phyloP scores from a whole-genome alignment of 2,797 vertebrate genomes.

The Oceanodroma leucorhoa region DNA sequence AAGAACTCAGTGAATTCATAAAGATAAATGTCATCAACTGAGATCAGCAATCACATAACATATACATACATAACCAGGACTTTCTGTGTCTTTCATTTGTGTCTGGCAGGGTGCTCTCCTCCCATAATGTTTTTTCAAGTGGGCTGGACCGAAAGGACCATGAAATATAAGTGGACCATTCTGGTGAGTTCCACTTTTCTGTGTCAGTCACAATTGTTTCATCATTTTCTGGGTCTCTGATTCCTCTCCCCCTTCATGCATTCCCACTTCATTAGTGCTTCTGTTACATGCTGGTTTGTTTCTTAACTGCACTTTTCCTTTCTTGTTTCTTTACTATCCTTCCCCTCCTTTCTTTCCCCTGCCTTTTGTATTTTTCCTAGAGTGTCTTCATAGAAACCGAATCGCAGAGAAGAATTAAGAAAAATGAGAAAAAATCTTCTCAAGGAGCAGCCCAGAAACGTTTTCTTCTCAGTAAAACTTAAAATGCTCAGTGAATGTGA shows the following conservation, averaged over 20 bases:
- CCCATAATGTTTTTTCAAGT: slow-evolving; percentile 13
- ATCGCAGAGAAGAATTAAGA: slow-evolving; percentile 3
- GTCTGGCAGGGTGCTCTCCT: not conserved
- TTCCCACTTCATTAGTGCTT: not conserved
- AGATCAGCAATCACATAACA: not conserved
- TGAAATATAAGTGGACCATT: not conserved
- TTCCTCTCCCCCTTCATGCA: not conserved
- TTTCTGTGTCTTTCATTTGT: not conserved
- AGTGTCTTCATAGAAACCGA: not conserved
- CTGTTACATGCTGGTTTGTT: not conserved
- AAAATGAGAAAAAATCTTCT: slow-evolving; percentile 9
- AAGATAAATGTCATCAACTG: slow-evolving; percentile 48
- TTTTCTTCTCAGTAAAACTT: not conserved
- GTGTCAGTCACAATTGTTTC: not conserved
- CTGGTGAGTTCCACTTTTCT: not conserved
- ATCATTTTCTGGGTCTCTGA: not conserved
- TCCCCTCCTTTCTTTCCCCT: not conserved
- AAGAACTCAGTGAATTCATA: slow-evolving; percentile 45
- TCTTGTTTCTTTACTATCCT: not conserved
- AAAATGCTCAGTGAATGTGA: not conserved
- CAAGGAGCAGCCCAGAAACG: not conserved
- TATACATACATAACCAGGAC: not conserved
- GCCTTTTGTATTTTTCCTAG: not conserved
- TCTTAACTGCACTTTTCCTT: not conserved
- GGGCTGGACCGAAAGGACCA: not conserved